Conservation (phyloP, 92 coral and sea anemone species). For the Phenganax marumi region DNA sequence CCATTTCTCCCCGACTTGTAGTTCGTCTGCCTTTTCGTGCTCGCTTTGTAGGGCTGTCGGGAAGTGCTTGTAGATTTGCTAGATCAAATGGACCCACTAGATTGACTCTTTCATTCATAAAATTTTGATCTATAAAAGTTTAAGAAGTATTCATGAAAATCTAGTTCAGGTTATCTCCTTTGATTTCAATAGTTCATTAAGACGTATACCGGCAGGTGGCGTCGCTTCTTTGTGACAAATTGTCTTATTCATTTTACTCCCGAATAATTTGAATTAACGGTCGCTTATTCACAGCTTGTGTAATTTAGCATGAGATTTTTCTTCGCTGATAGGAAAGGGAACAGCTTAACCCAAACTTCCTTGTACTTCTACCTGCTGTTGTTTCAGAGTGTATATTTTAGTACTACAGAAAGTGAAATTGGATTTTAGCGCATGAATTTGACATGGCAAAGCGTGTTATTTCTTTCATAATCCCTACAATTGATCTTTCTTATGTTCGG, state of each 20-base stretch:
- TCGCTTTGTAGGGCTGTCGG: constrained; percentile 38
- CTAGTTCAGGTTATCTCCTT: not conserved
- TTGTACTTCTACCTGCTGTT: not conserved
- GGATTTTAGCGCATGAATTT: not conserved
- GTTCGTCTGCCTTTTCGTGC: constrained; percentile 76
- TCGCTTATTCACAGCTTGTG: not conserved
- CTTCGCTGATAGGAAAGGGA: not conserved
- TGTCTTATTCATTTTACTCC: constrained; percentile 20
- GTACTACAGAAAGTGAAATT: constrained; percentile 1
- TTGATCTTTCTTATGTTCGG: not conserved
- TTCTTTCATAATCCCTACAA: constrained; percentile 12
- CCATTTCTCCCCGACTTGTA: constrained; percentile 72
- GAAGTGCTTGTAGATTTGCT: constrained; percentile 17
- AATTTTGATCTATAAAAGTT: constrained; percentile 20
- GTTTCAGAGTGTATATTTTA: not conserved
- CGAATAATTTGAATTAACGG: constrained; percentile 35
- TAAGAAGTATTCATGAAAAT: not conserved
- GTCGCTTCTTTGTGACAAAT: constrained; percentile 12
- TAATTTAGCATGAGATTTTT: not conserved
- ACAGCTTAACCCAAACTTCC: not conserved
- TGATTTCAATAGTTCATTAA: constrained; percentile 10
- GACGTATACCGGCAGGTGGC: constrained; percentile 31
- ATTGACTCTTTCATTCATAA: constrained; percentile 24
- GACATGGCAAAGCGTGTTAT: not conserved
- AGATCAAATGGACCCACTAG: constrained; percentile 27